phyloP scores from a whole-genome alignment of 1,140 invertebrate genomes.

The Drosophila albomicans region DNA sequence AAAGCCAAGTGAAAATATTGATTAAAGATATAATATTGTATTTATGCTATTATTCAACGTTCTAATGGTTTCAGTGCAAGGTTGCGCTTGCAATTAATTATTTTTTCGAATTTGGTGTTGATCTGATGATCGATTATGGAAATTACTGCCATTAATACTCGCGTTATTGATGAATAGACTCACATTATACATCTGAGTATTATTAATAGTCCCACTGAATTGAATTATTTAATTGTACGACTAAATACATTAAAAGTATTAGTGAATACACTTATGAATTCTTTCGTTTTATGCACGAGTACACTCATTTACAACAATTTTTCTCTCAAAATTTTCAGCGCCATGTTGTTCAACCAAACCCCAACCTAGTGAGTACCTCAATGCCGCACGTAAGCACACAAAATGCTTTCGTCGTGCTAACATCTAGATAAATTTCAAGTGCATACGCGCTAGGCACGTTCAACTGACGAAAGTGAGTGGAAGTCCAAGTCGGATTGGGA shows the following conservation, averaged over 20 bases:
- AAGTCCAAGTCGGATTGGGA: not conserved
- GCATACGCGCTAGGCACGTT: conserved; percentile 37
- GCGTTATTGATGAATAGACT: not conserved
- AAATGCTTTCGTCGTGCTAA: conserved; percentile 66
- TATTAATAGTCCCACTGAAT: too few relatives aligned
- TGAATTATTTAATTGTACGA: too few relatives aligned
- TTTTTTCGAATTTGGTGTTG: conserved; percentile 1
- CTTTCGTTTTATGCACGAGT: not conserved
- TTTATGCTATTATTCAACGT: conserved; percentile 17
- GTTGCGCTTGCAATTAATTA: conserved; percentile 29
- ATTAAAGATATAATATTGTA: conserved; percentile 38
- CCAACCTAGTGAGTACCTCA: conserved; percentile 71
- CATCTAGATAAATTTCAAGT: conserved; percentile 57
- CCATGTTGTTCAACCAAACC: conserved; percentile 52
- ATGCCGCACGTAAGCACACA: conserved; percentile 34
- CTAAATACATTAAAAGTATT: not conserved
- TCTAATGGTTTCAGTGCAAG: conserved; percentile 20
- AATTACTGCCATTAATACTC: not conserved
- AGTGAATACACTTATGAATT: conserved; percentile 10
- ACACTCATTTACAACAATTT: not conserved
- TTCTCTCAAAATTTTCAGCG: conserved; percentile 42
- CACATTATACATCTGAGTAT: not conserved
- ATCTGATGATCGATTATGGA: conserved; percentile 11
- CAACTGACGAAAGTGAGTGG: conserved; percentile 34
- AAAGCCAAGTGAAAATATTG: conserved; percentile 25